Evolutionary conservation across 2,113 vertebrate species (phyloP).

Genomic region (Protobothrops flavoviridis): DNA sequence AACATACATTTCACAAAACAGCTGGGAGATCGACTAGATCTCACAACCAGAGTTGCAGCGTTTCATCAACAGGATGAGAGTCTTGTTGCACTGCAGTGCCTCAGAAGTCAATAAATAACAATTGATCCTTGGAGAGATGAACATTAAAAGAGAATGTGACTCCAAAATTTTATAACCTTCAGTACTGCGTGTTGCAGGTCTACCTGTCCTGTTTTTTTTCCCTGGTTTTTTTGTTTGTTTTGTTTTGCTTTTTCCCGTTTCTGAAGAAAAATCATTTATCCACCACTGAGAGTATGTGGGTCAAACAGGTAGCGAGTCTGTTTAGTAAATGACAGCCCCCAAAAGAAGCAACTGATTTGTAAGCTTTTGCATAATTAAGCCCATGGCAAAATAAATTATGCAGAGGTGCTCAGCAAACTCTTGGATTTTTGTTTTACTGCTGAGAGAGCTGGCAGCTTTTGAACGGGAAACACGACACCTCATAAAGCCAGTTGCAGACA

Average conservation of each 20-base stretch:
- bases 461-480: background rate
- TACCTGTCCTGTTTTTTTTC: background rate
- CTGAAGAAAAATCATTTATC: background rate
- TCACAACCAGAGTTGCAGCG: background rate
- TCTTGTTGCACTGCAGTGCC: background rate
- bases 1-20: background rate
- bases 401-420: background rate
- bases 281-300: background rate
- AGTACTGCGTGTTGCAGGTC: background rate
- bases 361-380: background rate
- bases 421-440: background rate
- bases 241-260: background rate
- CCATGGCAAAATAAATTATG: conserved; percentile 2
- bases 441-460: background rate
- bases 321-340: background rate
- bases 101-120: conserved; percentile 28
- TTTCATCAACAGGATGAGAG: conserved; percentile 40
- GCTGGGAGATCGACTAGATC: conserved; percentile 13
- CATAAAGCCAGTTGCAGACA: background rate
- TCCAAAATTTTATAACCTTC: background rate
- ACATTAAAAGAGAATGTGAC: background rate
- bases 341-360: background rate
- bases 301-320: background rate
- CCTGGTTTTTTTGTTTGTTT: background rate
- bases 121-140: background rate